Base-by-base conservation (phyloP, 2,113 vertebrate genomes). In the Eublepharis macularius region DNA sequence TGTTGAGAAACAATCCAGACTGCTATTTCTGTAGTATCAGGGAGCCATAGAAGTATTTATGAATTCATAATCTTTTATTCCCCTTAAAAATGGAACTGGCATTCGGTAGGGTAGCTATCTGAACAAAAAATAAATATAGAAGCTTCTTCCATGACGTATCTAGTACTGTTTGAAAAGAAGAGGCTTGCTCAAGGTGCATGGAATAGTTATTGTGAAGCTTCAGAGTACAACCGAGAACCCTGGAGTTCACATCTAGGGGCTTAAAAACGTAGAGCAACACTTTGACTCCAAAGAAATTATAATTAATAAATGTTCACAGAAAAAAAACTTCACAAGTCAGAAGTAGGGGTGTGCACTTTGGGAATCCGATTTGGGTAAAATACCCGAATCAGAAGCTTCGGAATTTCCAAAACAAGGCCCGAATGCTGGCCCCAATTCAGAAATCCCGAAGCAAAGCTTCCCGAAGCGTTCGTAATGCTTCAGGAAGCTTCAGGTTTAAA, bases 21-120 rank as follows among this genome's bases (percentile, higher is more conserved):
- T 63, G 34, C 41, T 54, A 54, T 75, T 72, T 7, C 57, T 68
- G 0, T 70, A 69, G 26, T 81, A 34, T 63, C 57, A 6, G 68
- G 60, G 7, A 87, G n/a, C 49, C 26, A 82, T 51, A 12, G 36
- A 82, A 47, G 80, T 6, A 24, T 41, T 88, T 89, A 88, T 80
- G 85, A 14, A 84, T 57, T 75, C 80, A 79, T 86, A 82, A 65
- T 90, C 76, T 82, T 51, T 72, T 81, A 75, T 80, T 21, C 54
- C 63, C 11, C 54, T 75, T 68, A 14, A 72, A 83, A 74, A 21
- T 29, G 12, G 13, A 86, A 80, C 47, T 17, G 9, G 63, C 87
- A 6, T 79, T 86, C 88, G 80, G 80, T 8, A 16, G 41, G 63
- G 10, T 2, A 60, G n/a, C 54, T 34, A 69, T n/a, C 57, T 69